phyloP scores from a whole-genome alignment of 2,113 vertebrate genomes.

The Gambusia holbrooki region DNA sequence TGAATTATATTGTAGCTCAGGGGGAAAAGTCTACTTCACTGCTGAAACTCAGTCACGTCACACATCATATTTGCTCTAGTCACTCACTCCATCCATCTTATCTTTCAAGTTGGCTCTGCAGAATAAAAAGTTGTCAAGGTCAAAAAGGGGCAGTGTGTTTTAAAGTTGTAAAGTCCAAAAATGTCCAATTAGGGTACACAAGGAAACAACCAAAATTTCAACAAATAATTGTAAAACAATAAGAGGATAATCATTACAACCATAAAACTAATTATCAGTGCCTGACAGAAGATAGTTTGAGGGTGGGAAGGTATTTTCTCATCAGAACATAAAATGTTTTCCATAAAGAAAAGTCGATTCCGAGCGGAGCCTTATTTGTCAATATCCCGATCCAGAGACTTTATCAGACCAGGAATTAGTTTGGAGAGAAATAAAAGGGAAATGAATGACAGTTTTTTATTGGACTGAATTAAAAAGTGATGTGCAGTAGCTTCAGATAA shows the following conservation, averaged over 20 bases:
- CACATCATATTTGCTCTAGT: conserved; percentile 42
- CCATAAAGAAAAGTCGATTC: conserved; percentile 19
- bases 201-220: conserved; percentile 72
- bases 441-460: conserved; percentile 43
- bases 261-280: conserved; percentile 77
- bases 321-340: conserved; percentile 25
- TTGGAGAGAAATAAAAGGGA: conserved; percentile 26
- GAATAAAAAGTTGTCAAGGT: conserved; percentile 66
- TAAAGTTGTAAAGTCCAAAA: conserved; percentile 67
- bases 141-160: conserved; percentile 54
- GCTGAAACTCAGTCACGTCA: conserved; percentile 28
- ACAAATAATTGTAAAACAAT: conserved; percentile 73
- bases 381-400: conserved; percentile 19
- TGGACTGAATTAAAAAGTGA: conserved; percentile 34
- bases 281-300: conserved; percentile 72
- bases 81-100: conserved; percentile 44
- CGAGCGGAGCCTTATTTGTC: conserved; percentile 34
- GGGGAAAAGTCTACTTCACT: conserved; percentile 42
- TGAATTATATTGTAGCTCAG: conserved; percentile 26
- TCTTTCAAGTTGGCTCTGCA: conserved; percentile 51
- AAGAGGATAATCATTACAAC: conserved; percentile 69
- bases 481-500: conserved; percentile 14
- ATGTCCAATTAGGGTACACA: conserved; percentile 72
- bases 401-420: conserved; percentile 21
- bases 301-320: conserved; percentile 42